These are phyloP conservation scores for Rhinogobio ventralis DNA, from an alignment of 2,797 vertebrate genomes.

Conservation along the genomic window DNA sequence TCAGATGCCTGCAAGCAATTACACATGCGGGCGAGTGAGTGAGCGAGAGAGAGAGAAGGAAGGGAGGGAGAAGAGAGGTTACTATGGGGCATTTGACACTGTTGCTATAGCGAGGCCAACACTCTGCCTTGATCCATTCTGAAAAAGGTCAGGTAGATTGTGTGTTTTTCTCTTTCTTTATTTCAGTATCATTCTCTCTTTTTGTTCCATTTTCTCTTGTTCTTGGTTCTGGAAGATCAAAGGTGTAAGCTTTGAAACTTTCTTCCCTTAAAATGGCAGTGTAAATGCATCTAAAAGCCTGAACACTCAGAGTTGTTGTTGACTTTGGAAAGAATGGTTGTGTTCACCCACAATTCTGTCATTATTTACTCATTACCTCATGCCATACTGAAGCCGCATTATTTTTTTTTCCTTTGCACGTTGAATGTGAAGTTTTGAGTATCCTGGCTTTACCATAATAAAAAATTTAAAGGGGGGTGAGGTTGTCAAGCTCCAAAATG, in stretches of 20 bases:
- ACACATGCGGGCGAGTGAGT: slow-evolving; percentile 67
- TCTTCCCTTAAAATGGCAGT: background rate
- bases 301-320: background rate
- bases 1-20: slow-evolving; percentile 77
- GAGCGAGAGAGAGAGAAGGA: slow-evolving; percentile 67
- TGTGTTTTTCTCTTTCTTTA: slow-evolving; percentile 65
- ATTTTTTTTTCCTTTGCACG: background rate
- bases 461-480: background rate
- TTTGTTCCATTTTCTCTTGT: background rate
- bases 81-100: slow-evolving; percentile 77
- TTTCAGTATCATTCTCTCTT: slow-evolving; percentile 46
- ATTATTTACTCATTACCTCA: background rate
- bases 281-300: background rate
- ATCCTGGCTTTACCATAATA: background rate
- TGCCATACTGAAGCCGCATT: background rate
- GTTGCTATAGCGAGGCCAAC: slow-evolving; percentile 79
- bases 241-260: background rate
- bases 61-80: slow-evolving; percentile 73
- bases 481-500: background rate
- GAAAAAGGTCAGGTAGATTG: slow-evolving; percentile 77
- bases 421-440: background rate
- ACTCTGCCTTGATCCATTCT: slow-evolving; percentile 69
- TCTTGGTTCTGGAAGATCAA: slow-evolving; percentile 20
- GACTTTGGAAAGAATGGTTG: background rate
- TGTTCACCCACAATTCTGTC: background rate